These are phyloP conservation scores for Agriotes lineatus DNA, from an alignment of 2,888 invertebrate species.

Conservation along the genomic window DNA sequence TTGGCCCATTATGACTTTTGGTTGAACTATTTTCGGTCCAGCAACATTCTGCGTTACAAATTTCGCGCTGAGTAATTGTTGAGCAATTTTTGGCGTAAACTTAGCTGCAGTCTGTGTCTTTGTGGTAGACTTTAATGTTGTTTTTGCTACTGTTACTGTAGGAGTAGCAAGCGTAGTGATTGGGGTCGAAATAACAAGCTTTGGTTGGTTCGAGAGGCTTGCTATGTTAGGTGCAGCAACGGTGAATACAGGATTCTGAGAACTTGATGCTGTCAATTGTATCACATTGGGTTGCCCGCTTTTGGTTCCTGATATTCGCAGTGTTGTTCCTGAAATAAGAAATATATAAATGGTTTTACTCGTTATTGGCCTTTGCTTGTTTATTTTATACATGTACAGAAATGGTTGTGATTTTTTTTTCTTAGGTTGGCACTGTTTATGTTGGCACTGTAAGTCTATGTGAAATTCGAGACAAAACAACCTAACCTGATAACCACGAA, in stretches of 20 bases:
- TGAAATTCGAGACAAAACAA: too few species aligned
- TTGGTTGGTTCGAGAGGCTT: slow-evolving; percentile 60
- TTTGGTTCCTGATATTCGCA: slow-evolving; percentile 67
- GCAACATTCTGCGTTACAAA: slow-evolving; percentile 62
- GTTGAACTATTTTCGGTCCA: slow-evolving; percentile 56
- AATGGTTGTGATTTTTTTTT: too few species aligned
- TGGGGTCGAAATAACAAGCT: slow-evolving; percentile 60
- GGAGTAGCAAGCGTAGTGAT: slow-evolving; percentile 54
- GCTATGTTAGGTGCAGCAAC: slow-evolving; percentile 68
- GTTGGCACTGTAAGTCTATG: too few species aligned
- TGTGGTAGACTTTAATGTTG: slow-evolving; percentile 49
- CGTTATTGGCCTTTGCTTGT: too few species aligned
- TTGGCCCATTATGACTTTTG: slow-evolving; percentile 56
- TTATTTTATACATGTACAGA: too few species aligned
- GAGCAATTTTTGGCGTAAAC: slow-evolving; percentile 61
- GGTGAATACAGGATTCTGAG: slow-evolving; percentile 64
- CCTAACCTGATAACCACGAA: too few species aligned
- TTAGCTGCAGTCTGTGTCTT: slow-evolving; percentile 58
- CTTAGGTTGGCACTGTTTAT: too few species aligned
- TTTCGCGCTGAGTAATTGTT: slow-evolving; percentile 67
- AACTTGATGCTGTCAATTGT: slow-evolving; percentile 66
- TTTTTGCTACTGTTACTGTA: slow-evolving; percentile 52
- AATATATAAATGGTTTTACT: too few species aligned
- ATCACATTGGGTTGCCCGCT: slow-evolving; percentile 68
- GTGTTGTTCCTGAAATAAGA: slow-evolving; percentile 64